phyloP scores from a whole-genome alignment of 1,140 invertebrate genomes.

The Pararge aegeria region DNA sequence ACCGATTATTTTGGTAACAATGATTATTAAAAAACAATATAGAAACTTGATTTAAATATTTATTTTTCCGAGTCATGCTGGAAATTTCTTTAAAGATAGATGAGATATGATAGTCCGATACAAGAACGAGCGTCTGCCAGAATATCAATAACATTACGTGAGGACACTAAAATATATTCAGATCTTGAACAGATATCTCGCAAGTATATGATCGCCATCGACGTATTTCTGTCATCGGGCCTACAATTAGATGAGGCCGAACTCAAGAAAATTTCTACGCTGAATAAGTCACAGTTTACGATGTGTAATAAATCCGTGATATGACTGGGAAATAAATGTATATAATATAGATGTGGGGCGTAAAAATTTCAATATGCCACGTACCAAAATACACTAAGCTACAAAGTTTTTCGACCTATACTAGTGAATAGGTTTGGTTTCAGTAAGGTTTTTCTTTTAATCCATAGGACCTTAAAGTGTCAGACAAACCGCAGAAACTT shows the following conservation, averaged over 20 bases:
- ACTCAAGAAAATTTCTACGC: constrained; percentile 32
- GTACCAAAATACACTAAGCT: neutral
- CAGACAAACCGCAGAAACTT: no score
- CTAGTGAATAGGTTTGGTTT: no score
- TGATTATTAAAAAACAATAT: no score
- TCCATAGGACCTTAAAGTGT: no score
- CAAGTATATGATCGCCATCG: constrained; percentile 50
- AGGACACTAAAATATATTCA: constrained; percentile 55
- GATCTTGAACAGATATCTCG: constrained; percentile 37
- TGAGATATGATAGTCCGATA: constrained; percentile 7
- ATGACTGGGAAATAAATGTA: neutral
- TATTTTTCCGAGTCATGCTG: neutral
- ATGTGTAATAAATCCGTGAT: constrained; percentile 1
- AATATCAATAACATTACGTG: constrained; percentile 60
- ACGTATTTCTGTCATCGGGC: constrained; percentile 62
- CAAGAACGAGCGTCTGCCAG: constrained; percentile 21
- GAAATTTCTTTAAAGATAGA: neutral
- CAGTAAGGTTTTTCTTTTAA: no score
- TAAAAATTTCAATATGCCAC: neutral
- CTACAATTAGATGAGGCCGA: constrained; percentile 51
- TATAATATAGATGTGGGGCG: neutral
- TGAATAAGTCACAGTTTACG: constrained; percentile 16
- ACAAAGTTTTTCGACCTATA: no score
- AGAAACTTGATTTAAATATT: neutral
- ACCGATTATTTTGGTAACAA: no score